Evolutionary conservation across 2,888 invertebrate genomes (phyloP).

Genomic region (Cylloceria caligata): DNA sequence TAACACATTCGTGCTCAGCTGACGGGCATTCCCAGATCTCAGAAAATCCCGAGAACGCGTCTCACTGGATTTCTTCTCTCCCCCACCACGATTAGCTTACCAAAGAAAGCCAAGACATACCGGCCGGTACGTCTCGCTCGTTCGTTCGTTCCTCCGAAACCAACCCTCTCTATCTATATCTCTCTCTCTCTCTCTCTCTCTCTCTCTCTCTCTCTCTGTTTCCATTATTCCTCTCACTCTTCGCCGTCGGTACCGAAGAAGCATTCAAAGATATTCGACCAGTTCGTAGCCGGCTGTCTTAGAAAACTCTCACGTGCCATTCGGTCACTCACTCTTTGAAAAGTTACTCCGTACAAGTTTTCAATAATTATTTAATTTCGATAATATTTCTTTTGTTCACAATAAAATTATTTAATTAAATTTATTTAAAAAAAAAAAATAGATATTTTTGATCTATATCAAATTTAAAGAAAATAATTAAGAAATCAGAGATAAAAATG

Average conservation of each 20-base stretch:
- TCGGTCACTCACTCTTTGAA: no score
- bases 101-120: slow-evolving; percentile 7
- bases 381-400: background rate
- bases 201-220: background rate
- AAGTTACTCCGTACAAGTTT: no score
- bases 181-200: slow-evolving; percentile 15
- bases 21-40: slow-evolving; percentile 6
- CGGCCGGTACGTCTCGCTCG: slow-evolving; percentile 15
- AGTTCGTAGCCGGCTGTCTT: slow-evolving; percentile 16
- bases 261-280: slow-evolving; percentile 19
- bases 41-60: slow-evolving; percentile 7
- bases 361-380: no score
- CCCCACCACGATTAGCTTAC: slow-evolving; percentile 14
- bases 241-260: slow-evolving; percentile 15
- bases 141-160: slow-evolving; percentile 1
- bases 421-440: background rate
- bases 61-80: slow-evolving; percentile 7
- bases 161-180: slow-evolving; percentile 8
- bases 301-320: slow-evolving; percentile 13
- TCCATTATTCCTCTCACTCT: background rate
- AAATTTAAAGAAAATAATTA: background rate
- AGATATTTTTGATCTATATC: background rate
- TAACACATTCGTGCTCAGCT: background rate
- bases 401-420: background rate
- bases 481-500: background rate